Evolutionary conservation across 1,140 invertebrate genomes (phyloP).

Genomic region (Drosophila tsacasi): DNA sequence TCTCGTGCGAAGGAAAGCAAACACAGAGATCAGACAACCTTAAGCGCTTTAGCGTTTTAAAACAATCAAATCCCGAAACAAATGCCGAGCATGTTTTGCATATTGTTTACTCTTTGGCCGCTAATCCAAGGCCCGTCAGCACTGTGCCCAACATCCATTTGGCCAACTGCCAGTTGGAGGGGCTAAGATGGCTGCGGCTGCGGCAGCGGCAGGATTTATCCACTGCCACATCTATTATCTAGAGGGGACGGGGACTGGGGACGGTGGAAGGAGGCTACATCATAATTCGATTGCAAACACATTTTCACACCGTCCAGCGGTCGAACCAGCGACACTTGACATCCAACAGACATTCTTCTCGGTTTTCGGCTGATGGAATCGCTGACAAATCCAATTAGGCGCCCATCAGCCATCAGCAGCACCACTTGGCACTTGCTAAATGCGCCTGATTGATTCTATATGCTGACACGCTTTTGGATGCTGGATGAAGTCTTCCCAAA

Average conservation of each 20-base stretch:
- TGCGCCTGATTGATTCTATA: constrained; percentile 55
- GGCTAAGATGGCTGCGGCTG: constrained; percentile 16
- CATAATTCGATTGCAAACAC: constrained; percentile 78
- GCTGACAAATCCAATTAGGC: constrained; percentile 77
- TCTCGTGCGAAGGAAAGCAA: constrained; percentile 4
- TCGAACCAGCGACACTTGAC: constrained; percentile 32
- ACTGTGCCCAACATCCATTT: constrained; percentile 43
- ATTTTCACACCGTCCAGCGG: constrained; percentile 50
- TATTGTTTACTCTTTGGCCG: constrained; percentile 25
- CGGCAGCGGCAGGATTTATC: constrained; percentile 32
- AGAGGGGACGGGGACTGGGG: background rate
- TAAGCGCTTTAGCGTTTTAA: constrained; percentile 39
- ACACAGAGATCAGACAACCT: constrained; percentile 24
- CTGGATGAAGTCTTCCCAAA: constrained; percentile 24
- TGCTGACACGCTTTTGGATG: constrained; percentile 44
- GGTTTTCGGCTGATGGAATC: constrained; percentile 20
- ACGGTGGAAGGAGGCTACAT: constrained; percentile 44
- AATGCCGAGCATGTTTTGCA: constrained; percentile 44
- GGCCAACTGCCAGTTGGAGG: constrained; percentile 52
- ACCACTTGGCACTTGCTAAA: constrained; percentile 70
- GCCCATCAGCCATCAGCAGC: constrained; percentile 39
- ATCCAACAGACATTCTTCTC: constrained; percentile 36
- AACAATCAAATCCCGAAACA: constrained; percentile 51
- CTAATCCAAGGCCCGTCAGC: constrained; percentile 47
- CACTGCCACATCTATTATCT: constrained; percentile 2